A percentile compares a stretch with the other conserved stretches of the same genome.
These are phyloP conservation scores for Hirundo rustica DNA, from an alignment of 2,797 vertebrate species.

Conservation along the genomic window DNA sequence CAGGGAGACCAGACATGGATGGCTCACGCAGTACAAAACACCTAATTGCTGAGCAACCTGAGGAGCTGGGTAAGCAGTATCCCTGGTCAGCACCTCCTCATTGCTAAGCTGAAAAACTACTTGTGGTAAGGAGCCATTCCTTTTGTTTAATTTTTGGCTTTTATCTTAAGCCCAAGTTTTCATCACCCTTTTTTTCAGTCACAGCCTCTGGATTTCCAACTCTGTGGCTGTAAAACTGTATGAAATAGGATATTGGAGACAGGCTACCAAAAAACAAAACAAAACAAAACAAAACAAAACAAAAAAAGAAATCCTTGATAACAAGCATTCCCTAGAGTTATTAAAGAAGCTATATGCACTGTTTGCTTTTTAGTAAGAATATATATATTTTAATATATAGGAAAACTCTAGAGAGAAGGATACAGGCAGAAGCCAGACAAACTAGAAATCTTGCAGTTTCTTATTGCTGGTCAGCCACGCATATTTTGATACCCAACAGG, in stretches of 20 bases:
- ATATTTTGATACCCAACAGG: not conserved
- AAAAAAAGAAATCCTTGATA: not conserved
- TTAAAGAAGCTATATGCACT: not conserved
- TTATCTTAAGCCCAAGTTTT: slow-evolving; percentile 29
- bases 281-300: not conserved
- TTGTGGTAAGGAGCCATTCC: slow-evolving; percentile 2
- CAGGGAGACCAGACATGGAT: not conserved
- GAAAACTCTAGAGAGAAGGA: not conserved
- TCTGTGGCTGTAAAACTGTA: not conserved
- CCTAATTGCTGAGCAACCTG: not conserved
- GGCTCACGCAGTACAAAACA: not conserved
- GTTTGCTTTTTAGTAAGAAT: not conserved
- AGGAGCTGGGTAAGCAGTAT: slow-evolving; percentile 15
- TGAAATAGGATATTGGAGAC: not conserved
- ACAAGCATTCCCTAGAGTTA: not conserved
- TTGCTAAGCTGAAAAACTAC: slow-evolving; percentile 6
- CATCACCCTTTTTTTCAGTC: not conserved
- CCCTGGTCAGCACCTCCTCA: slow-evolving; percentile 10
- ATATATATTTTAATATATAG: not conserved
- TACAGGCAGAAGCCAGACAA: not conserved
- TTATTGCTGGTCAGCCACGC: not conserved
- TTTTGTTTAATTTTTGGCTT: slow-evolving; percentile 42
- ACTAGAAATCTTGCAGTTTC: not conserved
- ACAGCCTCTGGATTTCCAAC: not conserved
- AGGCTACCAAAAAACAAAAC: not conserved